Percentiles rank a stretch among this genome's conserved stretches.
Evolutionary conservation across 1,140 invertebrate genomes (phyloP).

Genomic region (Magallana angulata): DNA sequence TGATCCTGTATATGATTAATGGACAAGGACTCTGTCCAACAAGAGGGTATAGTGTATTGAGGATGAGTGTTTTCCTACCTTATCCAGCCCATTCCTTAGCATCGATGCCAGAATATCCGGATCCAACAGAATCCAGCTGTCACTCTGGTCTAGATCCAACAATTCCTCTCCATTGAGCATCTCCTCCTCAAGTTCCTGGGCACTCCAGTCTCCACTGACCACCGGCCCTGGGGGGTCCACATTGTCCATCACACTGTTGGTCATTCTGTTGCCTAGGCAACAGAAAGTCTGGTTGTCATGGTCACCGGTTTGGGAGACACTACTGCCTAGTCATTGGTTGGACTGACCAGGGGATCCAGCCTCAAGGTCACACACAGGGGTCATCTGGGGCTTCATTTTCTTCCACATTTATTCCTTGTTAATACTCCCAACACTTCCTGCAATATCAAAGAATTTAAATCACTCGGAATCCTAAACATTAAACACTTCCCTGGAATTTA

Average conservation of each 20-base stretch:
- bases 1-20: no score
- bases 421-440: background rate
- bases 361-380: background rate
- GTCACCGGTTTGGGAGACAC: background rate
- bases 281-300: constrained; percentile 5
- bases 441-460: constrained; percentile 19
- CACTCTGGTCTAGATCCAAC: background rate
- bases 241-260: constrained; percentile 23
- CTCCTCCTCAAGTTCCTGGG: background rate
- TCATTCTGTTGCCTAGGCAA: constrained; percentile 32
- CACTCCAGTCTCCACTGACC: background rate
- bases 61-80: constrained; percentile 55
- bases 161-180: background rate
- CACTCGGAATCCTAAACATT: background rate
- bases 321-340: background rate
- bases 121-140: constrained; percentile 56
- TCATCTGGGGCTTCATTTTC: background rate
- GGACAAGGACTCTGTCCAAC: no score
- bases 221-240: background rate
- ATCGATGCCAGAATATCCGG: constrained; percentile 60
- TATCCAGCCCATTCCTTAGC: constrained; percentile 63
- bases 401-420: background rate
- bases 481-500: constrained; percentile 27
- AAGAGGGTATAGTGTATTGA: no score
- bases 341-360: background rate